Base-by-base conservation (phyloP, 2,888 invertebrate species). In the Drosophila cracens region DNA sequence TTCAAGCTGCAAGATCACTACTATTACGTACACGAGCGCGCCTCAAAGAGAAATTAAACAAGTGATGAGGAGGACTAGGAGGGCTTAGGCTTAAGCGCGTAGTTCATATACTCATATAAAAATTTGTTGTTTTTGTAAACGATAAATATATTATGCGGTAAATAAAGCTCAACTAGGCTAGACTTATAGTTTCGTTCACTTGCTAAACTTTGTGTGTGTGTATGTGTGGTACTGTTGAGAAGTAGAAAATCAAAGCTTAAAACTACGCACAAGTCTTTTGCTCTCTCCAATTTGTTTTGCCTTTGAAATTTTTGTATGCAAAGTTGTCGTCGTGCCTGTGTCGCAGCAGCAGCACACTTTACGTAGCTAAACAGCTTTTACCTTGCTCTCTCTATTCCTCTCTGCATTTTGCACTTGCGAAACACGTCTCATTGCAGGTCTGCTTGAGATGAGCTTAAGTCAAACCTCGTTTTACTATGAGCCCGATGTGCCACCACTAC, bases 1-100 rank as follows among this genome's bases (percentile, higher is more conserved):
- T 92, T 92, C 73, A 92, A 92, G 78, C 79, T 92, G 46, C 89
- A 86, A 85, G 92, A 92, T 82, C 91, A 92, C 60, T 91, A 89
- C 76, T 89, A 84, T 69, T 85, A 87, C 65, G 85, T 90, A 59
- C 91, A 92, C 67, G 89, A 84, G 85, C 88, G 85, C 53, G 61
- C 73, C 38, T 43, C 61, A 13, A 86, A 81, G 68, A 66, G 67
- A 67, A 81, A 78, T 31, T 79, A 43, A 36, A 54, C 40, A 13
- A 53, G 36, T 54, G 38, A 36, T 10, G 36, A 18, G 16, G 10
- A 18, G 18, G 36, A 27, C 21, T 43, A 57, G 36, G 11, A 57
- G 51, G 43, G 59, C 48, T 33, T 63, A 51, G 49, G 38, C 0
- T 51, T 70, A 56, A 70, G 54, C 29, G 70, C 18, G 53, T 53